phyloP scores from a whole-genome alignment of 2,797 vertebrate genomes.

The Gallinago nigripennis region DNA sequence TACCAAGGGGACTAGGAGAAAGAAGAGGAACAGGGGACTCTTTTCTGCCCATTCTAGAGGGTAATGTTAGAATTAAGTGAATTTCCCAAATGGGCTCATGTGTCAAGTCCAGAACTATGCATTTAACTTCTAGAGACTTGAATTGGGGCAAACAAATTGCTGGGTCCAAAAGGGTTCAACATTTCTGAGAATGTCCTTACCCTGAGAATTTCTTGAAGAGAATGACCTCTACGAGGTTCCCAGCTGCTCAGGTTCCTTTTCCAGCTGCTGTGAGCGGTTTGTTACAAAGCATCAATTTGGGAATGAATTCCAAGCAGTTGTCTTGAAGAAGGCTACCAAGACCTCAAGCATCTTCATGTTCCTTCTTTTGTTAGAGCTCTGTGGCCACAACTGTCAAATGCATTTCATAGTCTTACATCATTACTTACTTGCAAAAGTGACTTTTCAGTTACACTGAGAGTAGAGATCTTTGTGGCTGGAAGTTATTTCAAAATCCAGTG shows the following conservation, averaged over 20 bases:
- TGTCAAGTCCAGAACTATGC: neutral
- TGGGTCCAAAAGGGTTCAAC: neutral
- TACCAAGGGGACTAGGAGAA: neutral
- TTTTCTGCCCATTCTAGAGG: neutral
- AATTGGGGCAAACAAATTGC: neutral
- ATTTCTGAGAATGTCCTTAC: neutral
- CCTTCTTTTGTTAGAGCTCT: neutral
- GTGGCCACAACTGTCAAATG: neutral
- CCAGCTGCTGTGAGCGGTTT: neutral
- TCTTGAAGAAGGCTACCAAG: neutral
- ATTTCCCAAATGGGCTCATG: neutral
- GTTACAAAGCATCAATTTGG: neutral
- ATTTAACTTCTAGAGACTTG: neutral
- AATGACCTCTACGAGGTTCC: neutral
- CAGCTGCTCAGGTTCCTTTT: neutral
- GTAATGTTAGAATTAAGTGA: neutral
- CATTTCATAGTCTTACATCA: slow-evolving; percentile 1
- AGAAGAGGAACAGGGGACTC: neutral
- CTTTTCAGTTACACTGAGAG: neutral
- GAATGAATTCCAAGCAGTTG: neutral
- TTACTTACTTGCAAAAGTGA: neutral
- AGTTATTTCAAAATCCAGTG: slow-evolving; percentile 12
- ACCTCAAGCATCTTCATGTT: neutral
- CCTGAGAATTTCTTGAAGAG: neutral
- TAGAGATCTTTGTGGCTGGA: slow-evolving; percentile 3